These are phyloP conservation scores for Beroe ovata DNA, from an alignment of 37 sponge, comb jelly and placozoan species.

Conservation along the genomic window DNA sequence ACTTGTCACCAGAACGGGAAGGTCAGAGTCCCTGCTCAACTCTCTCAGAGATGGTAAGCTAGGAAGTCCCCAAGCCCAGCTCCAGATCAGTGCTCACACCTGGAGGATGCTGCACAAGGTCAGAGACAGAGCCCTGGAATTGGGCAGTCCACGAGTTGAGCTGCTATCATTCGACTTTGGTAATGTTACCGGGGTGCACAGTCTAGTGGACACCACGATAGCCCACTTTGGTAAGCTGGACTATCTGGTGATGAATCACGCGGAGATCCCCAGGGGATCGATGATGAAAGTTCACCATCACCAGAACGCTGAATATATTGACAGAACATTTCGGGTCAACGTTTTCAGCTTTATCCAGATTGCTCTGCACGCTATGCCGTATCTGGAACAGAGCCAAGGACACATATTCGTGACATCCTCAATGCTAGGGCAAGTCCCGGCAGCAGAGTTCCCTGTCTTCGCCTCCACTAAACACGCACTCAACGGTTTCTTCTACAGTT, in stretches of 20 bases:
- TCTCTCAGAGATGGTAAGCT: background rate
- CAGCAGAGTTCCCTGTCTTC: background rate
- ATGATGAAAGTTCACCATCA: background rate
- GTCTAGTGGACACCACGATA: background rate
- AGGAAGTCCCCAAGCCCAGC: constrained; percentile 6
- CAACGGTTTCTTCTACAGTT: constrained; percentile 66
- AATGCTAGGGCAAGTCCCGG: background rate
- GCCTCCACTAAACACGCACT: constrained; percentile 36
- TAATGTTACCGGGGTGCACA: background rate
- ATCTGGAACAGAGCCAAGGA: constrained; percentile 45
- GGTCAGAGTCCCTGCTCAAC: constrained; percentile 39
- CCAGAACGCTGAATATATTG: background rate
- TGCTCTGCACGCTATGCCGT: constrained; percentile 9
- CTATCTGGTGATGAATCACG: constrained; percentile 28
- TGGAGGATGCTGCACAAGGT: background rate
- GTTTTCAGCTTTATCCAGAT: constrained; percentile 51
- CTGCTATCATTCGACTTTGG: constrained; percentile 23
- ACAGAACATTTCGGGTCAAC: constrained; percentile 25
- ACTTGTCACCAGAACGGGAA: constrained; percentile 23
- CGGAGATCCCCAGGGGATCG: background rate
- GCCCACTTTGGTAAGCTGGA: constrained; percentile 3
- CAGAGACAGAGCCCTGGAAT: background rate
- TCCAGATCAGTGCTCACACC: constrained; percentile 33
- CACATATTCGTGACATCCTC: constrained; percentile 45
- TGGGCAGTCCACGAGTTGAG: constrained; percentile 45